Percentiles rank a stretch among this genome's conserved stretches.
Evolutionary conservation across 1,140 invertebrate species (phyloP).

Genomic region (Pygmarrhopalites habei): DNA sequence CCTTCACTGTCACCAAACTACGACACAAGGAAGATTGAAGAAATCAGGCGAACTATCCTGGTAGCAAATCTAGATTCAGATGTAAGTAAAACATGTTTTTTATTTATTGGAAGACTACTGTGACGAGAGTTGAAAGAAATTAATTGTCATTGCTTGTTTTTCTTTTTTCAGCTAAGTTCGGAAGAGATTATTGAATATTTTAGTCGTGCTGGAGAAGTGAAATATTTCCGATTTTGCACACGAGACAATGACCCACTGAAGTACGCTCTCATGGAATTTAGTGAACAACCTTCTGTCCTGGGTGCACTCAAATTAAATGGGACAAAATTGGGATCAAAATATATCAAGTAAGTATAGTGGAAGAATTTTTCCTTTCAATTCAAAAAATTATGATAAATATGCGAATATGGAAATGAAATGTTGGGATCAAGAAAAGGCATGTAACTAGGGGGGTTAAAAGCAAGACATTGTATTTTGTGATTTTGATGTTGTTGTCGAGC

Average conservation of each 20-base stretch:
- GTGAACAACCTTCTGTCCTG: slow-evolving; percentile 80
- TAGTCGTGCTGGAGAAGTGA: slow-evolving; percentile 79
- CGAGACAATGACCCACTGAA: slow-evolving; percentile 64
- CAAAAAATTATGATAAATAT: not conserved
- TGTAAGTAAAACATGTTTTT: slow-evolving; percentile 43
- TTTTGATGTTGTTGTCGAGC: too few species aligned
- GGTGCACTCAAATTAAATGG: slow-evolving; percentile 83
- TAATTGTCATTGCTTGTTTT: too few species aligned
- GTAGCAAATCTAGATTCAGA: slow-evolving; percentile 66
- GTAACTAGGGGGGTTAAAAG: slow-evolving; percentile 47
- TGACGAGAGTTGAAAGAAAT: too few species aligned
- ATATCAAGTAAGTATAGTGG: slow-evolving; percentile 39
- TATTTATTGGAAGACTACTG: too few species aligned
- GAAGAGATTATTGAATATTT: slow-evolving; percentile 82
- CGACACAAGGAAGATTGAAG: slow-evolving; percentile 87
- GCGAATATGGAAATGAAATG: not conserved
- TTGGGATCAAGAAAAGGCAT: slow-evolving; percentile 51
- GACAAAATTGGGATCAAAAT: slow-evolving; percentile 42
- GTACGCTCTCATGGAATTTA: slow-evolving; percentile 88
- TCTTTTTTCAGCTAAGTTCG: slow-evolving; percentile 45
- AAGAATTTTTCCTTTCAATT: not conserved
- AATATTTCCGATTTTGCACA: slow-evolving; percentile 87
- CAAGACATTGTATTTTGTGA: too few species aligned
- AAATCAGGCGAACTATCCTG: slow-evolving; percentile 84
- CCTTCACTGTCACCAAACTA: slow-evolving; percentile 83